phyloP scores from a whole-genome alignment of 1,140 invertebrate species.

The Zophobas morio region DNA sequence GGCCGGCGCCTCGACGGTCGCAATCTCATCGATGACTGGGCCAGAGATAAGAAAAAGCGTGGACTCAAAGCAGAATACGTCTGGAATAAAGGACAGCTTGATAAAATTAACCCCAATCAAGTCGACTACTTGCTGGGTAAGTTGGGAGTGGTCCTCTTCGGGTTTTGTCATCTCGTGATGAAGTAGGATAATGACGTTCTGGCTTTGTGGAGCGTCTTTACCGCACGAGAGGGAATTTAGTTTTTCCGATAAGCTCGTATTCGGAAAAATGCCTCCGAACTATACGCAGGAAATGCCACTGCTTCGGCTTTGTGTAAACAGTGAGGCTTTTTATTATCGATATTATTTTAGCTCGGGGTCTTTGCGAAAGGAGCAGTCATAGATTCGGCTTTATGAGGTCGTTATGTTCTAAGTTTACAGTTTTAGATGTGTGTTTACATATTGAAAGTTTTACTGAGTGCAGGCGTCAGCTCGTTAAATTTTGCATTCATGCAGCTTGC shows the following conservation, averaged over 20 bases:
- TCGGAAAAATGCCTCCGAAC: no score
- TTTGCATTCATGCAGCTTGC: no score
- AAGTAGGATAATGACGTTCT: background rate
- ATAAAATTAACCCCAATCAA: constrained; percentile 72
- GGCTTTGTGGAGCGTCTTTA: background rate
- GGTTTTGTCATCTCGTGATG: constrained; percentile 23
- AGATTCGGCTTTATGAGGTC: background rate
- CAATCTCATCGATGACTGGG: constrained; percentile 80
- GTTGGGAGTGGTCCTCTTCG: constrained; percentile 10
- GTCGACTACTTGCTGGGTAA: constrained; percentile 83
- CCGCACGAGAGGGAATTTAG: no score
- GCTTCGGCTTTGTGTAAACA: background rate
- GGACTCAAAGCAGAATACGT: constrained; percentile 74
- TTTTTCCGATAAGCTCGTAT: no score
- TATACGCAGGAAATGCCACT: no score
- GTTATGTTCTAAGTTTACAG: background rate
- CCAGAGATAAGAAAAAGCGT: constrained; percentile 72
- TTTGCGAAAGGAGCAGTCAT: background rate
- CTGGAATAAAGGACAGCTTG: constrained; percentile 76
- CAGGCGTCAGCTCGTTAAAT: no score
- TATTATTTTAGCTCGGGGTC: background rate
- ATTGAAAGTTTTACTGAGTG: no score
- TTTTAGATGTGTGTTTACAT: no score
- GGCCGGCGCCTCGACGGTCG: constrained; percentile 74
- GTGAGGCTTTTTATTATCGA: background rate